These are phyloP conservation scores for Heteractis magnifica DNA, from an alignment of 92 coral and sea anemone genomes.

Conservation along the genomic window DNA sequence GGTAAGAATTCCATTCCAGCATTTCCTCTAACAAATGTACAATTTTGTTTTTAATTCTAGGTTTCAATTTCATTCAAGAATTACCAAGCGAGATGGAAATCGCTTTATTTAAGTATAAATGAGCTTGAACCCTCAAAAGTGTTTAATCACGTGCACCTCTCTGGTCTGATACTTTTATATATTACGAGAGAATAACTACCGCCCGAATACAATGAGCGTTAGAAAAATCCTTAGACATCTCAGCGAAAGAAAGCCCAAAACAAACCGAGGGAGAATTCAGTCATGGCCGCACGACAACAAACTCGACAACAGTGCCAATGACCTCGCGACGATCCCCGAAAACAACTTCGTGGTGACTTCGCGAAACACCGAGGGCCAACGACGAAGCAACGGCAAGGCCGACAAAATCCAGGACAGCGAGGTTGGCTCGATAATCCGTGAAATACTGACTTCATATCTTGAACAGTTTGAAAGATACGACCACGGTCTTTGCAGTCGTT, in stretches of 20 bases:
- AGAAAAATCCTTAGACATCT: constrained; percentile 31
- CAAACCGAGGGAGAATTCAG: constrained; percentile 45
- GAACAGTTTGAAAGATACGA: constrained; percentile 59
- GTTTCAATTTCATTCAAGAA: no score
- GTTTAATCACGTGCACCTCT: not conserved
- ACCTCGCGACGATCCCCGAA: constrained; percentile 58
- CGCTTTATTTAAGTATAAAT: no score
- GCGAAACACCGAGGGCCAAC: constrained; percentile 1
- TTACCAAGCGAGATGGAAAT: no score
- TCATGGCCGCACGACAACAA: constrained; percentile 45
- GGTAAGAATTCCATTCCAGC: no score
- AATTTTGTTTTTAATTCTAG: no score
- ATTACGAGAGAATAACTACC: not conserved
- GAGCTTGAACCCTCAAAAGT: no score
- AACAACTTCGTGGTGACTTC: constrained; percentile 28
- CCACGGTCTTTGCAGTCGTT: constrained; percentile 53
- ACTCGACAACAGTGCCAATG: constrained; percentile 14
- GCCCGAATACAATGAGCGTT: not conserved
- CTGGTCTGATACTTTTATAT: not conserved
- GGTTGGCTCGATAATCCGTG: constrained; percentile 49
- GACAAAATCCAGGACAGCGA: constrained; percentile 49
- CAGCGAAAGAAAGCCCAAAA: constrained; percentile 36
- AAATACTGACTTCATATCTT: constrained; percentile 61
- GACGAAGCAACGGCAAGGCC: not conserved
- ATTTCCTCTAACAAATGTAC: no score